phyloP scores from a whole-genome alignment of 1,140 invertebrate genomes.

The Agrypnia vestita region DNA sequence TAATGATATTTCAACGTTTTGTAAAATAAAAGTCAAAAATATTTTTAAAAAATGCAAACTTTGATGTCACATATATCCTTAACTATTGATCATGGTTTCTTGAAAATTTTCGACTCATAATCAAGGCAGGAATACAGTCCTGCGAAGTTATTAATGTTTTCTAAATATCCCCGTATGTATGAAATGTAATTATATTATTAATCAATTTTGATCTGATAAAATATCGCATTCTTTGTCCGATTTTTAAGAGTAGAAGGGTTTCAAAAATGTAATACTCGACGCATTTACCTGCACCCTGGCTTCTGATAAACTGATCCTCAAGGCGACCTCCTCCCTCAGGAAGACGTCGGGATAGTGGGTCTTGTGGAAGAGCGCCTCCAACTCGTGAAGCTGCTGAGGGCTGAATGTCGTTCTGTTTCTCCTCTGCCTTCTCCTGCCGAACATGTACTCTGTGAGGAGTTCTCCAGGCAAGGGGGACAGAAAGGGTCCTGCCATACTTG shows the following conservation, averaged over 20 bases:
- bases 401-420: slow-evolving; percentile 95
- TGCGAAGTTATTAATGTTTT: too few species aligned
- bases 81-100: too few species aligned
- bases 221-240: neutral
- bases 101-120: too few species aligned
- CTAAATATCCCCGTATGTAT: too few species aligned
- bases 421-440: slow-evolving; percentile 88
- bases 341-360: slow-evolving; percentile 97
- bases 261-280: too few species aligned
- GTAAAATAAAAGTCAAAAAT: too few species aligned
- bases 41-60: too few species aligned
- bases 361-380: slow-evolving; percentile 95
- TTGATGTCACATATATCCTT: too few species aligned
- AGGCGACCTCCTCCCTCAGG: slow-evolving; percentile 92
- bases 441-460: slow-evolving; percentile 92
- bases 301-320: slow-evolving; percentile 92
- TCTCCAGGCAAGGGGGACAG: slow-evolving; percentile 88
- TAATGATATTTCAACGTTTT: too few species aligned
- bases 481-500: slow-evolving; percentile 85
- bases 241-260: too few species aligned
- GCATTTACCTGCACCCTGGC: slow-evolving; percentile 89
- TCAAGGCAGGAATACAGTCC: too few species aligned
- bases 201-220: slow-evolving; percentile 23
- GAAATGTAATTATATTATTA: slow-evolving; percentile 45
- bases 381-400: slow-evolving; percentile 93